These are phyloP conservation scores for Apamea crenata DNA, from an alignment of 2,888 invertebrate genomes.

Conservation along the genomic window DNA sequence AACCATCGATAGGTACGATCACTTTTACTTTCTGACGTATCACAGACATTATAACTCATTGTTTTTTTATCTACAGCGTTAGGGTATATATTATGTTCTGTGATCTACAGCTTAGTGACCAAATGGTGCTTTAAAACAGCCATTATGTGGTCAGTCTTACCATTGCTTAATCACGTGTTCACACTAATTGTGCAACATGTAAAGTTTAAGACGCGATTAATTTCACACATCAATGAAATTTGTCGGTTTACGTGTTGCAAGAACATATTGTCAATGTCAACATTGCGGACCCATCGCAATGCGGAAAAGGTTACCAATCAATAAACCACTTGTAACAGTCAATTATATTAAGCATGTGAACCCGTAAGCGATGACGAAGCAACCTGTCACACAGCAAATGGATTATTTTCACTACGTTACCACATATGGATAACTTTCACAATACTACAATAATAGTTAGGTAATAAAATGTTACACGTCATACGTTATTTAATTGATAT, in stretches of 20 bases:
- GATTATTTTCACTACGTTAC: slow-evolving; percentile 6
- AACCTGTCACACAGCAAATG: slow-evolving; percentile 29
- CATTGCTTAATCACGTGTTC: not conserved
- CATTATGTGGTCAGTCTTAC: not conserved
- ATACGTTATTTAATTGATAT: slow-evolving; percentile 13
- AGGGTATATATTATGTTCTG: no score
- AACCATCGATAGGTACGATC: not conserved
- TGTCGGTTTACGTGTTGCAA: not conserved
- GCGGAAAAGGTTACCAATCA: slow-evolving; percentile 3
- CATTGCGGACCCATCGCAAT: not conserved
- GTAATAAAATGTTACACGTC: slow-evolving; percentile 15
- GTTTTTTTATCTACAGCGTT: not conserved
- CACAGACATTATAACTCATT: not conserved
- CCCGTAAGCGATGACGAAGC: slow-evolving; percentile 28
- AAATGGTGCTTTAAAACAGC: not conserved
- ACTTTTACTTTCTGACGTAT: slow-evolving; percentile 6
- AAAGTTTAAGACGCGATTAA: not conserved
- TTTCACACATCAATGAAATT: not conserved
- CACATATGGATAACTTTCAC: slow-evolving; percentile 23
- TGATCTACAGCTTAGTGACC: not conserved
- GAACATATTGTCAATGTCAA: not conserved
- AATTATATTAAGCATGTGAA: slow-evolving; percentile 11
- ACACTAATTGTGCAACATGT: not conserved
- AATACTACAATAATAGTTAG: slow-evolving; percentile 3
- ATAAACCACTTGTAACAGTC: not conserved